A percentile compares a stretch with the other conserved stretches of the same genome.
Conservation (phyloP, 2,113 vertebrate genomes). For the Oryzias javanicus region DNA sequence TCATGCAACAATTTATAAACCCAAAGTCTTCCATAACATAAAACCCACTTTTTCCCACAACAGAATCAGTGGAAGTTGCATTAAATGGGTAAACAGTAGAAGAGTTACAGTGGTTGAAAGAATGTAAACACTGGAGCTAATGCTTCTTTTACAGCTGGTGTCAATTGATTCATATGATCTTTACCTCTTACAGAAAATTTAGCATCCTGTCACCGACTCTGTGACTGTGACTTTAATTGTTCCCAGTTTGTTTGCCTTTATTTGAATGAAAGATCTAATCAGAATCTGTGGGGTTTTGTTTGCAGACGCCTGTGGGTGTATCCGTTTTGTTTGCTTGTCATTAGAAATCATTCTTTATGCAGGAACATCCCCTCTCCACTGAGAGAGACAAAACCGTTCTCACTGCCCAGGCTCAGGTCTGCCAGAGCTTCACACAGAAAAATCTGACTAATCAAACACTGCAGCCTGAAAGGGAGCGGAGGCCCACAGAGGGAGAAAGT, state of each 20-base stretch:
- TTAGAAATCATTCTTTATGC: constrained; percentile 39
- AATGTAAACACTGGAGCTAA: too few relatives aligned
- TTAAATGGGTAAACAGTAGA: too few relatives aligned
- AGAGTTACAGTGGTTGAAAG: too few relatives aligned
- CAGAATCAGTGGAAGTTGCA: too few relatives aligned
- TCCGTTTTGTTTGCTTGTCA: constrained; percentile 48
- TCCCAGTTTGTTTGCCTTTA: neutral
- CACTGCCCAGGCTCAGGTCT: constrained; percentile 21
- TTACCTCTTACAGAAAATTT: too few relatives aligned
- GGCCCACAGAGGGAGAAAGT: constrained; percentile 12
- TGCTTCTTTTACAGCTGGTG: too few relatives aligned
- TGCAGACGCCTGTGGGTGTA: constrained; percentile 4
- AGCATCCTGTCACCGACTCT: neutral
- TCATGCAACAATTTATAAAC: too few relatives aligned
- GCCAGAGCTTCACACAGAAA: constrained; percentile 27
- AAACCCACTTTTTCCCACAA: too few relatives aligned
- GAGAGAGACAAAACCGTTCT: constrained; percentile 33
- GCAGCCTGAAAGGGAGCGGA: constrained; percentile 21
- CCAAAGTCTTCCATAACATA: too few relatives aligned
- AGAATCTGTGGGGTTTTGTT: constrained; percentile 3
- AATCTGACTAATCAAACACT: constrained; percentile 44
- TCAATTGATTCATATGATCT: too few relatives aligned
- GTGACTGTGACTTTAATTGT: neutral
- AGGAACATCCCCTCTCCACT: constrained; percentile 9
- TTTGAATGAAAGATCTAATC: constrained; percentile 17